Conservation (phyloP, 2,113 vertebrate species). For the Lonchura striata region DNA sequence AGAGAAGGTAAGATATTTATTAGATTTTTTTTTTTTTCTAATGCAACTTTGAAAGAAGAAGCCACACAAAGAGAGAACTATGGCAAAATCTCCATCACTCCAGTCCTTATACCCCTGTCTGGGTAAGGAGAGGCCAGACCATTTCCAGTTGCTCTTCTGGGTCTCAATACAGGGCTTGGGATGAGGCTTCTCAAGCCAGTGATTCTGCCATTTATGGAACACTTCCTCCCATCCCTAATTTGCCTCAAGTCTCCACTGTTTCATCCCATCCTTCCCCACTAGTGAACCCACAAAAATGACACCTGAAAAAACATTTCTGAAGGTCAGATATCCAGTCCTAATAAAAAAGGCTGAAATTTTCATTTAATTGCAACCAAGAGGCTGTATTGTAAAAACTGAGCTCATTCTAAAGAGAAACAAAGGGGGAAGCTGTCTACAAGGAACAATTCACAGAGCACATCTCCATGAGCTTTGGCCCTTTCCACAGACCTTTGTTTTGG, state of each 20-base stretch:
- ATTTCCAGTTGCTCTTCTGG: neutral
- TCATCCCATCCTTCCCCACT: neutral
- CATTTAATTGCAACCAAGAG: neutral
- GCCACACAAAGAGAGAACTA: neutral
- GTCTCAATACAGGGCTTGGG: neutral
- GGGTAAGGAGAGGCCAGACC: neutral
- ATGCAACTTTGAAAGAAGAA: neutral
- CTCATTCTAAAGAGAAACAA: conserved; percentile 6
- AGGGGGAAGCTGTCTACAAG: neutral
- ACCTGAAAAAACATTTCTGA: neutral
- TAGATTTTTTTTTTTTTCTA: neutral
- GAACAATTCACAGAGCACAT: neutral
- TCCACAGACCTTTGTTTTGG: neutral
- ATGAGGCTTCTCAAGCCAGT: neutral
- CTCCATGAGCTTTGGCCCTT: neutral
- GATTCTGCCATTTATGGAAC: neutral
- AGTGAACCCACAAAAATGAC: neutral
- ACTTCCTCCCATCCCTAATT: neutral
- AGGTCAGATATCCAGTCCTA: neutral
- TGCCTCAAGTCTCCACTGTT: neutral
- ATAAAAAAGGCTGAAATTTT: neutral
- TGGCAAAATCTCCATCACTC: neutral
- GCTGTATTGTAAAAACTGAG: neutral
- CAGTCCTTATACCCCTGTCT: neutral
- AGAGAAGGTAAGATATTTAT: neutral